These are phyloP conservation scores for Ditula angustiorana DNA, from an alignment of 2,888 invertebrate genomes.

Conservation along the genomic window DNA sequence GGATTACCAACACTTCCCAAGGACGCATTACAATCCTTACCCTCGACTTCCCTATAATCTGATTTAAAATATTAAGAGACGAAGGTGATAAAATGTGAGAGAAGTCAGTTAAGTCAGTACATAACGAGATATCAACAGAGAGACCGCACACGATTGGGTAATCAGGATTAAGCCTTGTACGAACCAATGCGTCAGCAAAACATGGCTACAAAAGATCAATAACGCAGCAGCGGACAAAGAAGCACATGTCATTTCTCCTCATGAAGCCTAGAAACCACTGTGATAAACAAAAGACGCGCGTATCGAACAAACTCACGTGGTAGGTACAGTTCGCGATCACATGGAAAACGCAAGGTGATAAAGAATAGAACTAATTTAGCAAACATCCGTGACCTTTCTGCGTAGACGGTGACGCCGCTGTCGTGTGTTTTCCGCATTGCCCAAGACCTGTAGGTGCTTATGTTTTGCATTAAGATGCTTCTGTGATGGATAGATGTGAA, in stretches of 20 bases:
- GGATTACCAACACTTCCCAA: conserved; percentile 5
- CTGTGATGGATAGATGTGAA: too few relatives aligned
- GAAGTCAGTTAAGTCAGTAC: conserved; percentile 40
- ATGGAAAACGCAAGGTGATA: too few relatives aligned
- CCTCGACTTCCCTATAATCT: conserved; percentile 30
- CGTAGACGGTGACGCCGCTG: too few relatives aligned
- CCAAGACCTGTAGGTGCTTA: too few relatives aligned
- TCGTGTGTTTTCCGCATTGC: too few relatives aligned
- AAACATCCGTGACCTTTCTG: too few relatives aligned
- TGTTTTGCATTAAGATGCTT: too few relatives aligned
- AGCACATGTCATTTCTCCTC: background rate
- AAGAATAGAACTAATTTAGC: too few relatives aligned
- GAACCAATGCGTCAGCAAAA: background rate
- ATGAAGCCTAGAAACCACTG: background rate
- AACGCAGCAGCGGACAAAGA: background rate
- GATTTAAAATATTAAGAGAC: conserved; percentile 30
- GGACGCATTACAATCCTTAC: conserved; percentile 14
- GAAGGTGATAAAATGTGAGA: conserved; percentile 35
- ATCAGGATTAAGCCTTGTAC: conserved; percentile 6
- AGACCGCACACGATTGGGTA: conserved; percentile 39
- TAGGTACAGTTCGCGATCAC: too few relatives aligned
- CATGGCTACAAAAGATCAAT: background rate
- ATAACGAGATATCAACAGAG: conserved; percentile 27
- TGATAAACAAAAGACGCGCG: too few relatives aligned
- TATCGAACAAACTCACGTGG: too few relatives aligned